phyloP scores from a whole-genome alignment of 2,797 vertebrate species.

The Anisognathus igniventris region DNA sequence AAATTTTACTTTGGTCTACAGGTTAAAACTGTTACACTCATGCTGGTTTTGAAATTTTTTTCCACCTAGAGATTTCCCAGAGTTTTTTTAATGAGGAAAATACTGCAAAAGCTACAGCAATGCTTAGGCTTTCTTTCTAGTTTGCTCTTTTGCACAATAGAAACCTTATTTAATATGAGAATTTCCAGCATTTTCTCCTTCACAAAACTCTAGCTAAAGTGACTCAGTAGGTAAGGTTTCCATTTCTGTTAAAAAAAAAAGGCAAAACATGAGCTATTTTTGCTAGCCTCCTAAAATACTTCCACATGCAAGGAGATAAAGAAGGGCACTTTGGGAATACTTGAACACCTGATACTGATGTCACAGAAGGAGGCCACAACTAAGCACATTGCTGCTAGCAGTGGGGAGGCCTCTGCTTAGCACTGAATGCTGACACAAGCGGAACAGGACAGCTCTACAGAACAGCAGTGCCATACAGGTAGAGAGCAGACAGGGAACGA shows the following conservation, averaged over 20 bases:
- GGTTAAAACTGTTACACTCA: background rate
- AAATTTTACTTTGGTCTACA: background rate
- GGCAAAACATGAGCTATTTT: background rate
- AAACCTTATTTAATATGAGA: background rate
- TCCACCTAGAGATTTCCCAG: background rate
- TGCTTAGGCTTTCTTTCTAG: background rate
- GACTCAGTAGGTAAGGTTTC: background rate
- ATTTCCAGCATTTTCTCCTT: background rate
- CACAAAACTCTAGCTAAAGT: background rate
- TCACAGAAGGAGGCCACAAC: background rate
- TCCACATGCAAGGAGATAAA: background rate
- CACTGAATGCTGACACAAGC: background rate
- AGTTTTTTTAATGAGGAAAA: background rate
- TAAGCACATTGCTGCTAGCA: background rate
- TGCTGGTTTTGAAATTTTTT: background rate
- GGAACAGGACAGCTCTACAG: background rate
- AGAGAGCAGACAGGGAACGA: background rate
- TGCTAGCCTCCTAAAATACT: background rate
- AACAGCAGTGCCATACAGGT: background rate
- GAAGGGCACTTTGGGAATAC: background rate
- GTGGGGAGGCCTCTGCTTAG: background rate
- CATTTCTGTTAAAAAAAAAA: background rate
- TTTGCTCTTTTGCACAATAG: background rate
- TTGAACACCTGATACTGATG: background rate
- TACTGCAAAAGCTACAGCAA: background rate